A percentile compares a stretch with the other conserved stretches of the same genome.
Evolutionary conservation across 2,113 vertebrate genomes (phyloP).

Genomic region (Gracilinanus agilis): DNA sequence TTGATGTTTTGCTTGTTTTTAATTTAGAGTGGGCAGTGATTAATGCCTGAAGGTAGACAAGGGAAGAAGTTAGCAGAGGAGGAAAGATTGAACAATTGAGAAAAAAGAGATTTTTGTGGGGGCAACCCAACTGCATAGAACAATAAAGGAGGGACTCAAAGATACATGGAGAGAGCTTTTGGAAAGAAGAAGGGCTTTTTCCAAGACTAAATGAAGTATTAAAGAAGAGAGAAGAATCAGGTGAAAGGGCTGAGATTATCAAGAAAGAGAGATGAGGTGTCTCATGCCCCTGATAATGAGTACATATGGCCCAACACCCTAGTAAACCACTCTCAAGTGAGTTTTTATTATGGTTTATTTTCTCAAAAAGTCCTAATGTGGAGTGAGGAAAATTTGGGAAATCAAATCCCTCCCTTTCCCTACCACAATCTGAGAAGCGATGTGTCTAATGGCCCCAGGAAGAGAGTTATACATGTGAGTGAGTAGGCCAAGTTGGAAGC

Average conservation of each 20-base stretch:
- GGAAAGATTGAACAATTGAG: background rate
- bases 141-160: background rate
- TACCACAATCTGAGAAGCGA: background rate
- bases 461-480: background rate
- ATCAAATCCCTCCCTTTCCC: background rate
- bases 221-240: background rate
- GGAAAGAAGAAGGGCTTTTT: background rate
- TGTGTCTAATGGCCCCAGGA: background rate
- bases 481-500: constrained; percentile 1
- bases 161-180: background rate
- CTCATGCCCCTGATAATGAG: background rate
- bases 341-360: background rate
- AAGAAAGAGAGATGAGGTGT: background rate
- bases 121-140: background rate
- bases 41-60: background rate
- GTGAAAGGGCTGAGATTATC: background rate
- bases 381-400: background rate
- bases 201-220: background rate
- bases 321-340: background rate
- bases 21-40: background rate
- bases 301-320: background rate
- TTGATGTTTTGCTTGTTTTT: background rate
- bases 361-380: background rate
- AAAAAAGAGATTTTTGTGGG: background rate
- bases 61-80: background rate